Base-by-base conservation (phyloP, 2,888 invertebrate genomes). In the Ramazzottius varieornatus region DNA sequence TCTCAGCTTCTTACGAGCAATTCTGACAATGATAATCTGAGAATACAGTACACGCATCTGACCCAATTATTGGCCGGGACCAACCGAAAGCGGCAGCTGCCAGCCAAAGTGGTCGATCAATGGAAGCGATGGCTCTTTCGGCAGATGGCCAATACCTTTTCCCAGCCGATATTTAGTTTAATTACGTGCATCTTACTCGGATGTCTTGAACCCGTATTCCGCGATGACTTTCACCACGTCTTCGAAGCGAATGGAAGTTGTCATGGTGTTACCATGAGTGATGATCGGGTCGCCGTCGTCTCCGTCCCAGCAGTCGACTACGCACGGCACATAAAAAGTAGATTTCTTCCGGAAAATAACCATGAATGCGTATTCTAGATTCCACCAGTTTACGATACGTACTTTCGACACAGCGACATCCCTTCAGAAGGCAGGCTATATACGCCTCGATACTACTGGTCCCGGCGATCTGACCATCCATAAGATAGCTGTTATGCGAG, bases 231-330 rank as follows among this genome's bases (percentile, higher is more conserved):
- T 76, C 1, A 79, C 69, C 24, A 79, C 75, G 69, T 79, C 78
- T 65, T 72, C 72, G 64, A 78, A 73, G n/a, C 74, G 70, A 46
- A 78, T 75, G 68, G 77, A 76, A 29, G 76, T 72, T 1, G 80
- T 79, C 32, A 80, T 71, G 0, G 80, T 80, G 69, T 78, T 73
- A 32, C 80, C 80, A 71, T 82, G 82, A 69, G 80, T 81, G 67
- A 82, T 78, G 33, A 81, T 76, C 2, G 82, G 82, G 65, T 78
- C 77, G n/a, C 74, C 77, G 34, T 77, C 76, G 33, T 76, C 75
- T 24, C 82, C 82, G 70, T 81, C 79, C 80, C 82, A 83, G 65
- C 80, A 76, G 71, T 82, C 82, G 74, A 83, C 82, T 82, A 72
- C 64, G 75, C 72, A 65, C n/a, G n/a, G n/a, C n/a, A n/a, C n/a